These are phyloP conservation scores for Cyanoderma ruficeps DNA, from an alignment of 2,113 vertebrate species.

Conservation along the genomic window DNA sequence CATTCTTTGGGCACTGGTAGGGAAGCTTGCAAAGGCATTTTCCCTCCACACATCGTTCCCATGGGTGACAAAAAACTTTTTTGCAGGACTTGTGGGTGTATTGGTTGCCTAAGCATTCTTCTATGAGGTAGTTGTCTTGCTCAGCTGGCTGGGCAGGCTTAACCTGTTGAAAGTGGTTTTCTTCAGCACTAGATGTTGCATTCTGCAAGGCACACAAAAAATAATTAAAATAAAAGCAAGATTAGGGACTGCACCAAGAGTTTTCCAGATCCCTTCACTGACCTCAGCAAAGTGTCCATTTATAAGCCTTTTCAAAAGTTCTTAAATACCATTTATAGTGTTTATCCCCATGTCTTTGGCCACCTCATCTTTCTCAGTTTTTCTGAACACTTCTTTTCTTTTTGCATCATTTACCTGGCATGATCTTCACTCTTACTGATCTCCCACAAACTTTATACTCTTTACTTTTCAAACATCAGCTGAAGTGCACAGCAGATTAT, in stretches of 20 bases:
- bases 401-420: not conserved
- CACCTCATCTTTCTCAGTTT: not conserved
- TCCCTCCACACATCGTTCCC: conserved; percentile 77
- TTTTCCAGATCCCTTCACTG: not conserved
- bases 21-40: conserved; percentile 82
- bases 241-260: not conserved
- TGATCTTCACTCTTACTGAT: not conserved
- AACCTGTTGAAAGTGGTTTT: not conserved
- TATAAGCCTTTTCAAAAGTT: not conserved
- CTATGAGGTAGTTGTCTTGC: not conserved
- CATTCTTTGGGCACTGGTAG: conserved; percentile 80
- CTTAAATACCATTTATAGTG: not conserved
- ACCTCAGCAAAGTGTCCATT: not conserved
- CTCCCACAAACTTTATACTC: not conserved
- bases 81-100: conserved; percentile 77
- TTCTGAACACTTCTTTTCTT: not conserved
- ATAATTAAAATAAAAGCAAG: not conserved
- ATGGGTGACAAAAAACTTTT: conserved; percentile 84
- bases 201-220: not conserved
- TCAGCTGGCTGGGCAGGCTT: not conserved
- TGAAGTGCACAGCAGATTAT: not conserved
- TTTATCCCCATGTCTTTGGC: not conserved
- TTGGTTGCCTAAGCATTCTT: conserved; percentile 70
- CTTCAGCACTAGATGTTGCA: not conserved
- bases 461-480: not conserved